Percentiles rank a stretch among this genome's conserved stretches.
Evolutionary conservation across 2,113 vertebrate genomes (phyloP).

Genomic region (Turdus rufiventris): DNA sequence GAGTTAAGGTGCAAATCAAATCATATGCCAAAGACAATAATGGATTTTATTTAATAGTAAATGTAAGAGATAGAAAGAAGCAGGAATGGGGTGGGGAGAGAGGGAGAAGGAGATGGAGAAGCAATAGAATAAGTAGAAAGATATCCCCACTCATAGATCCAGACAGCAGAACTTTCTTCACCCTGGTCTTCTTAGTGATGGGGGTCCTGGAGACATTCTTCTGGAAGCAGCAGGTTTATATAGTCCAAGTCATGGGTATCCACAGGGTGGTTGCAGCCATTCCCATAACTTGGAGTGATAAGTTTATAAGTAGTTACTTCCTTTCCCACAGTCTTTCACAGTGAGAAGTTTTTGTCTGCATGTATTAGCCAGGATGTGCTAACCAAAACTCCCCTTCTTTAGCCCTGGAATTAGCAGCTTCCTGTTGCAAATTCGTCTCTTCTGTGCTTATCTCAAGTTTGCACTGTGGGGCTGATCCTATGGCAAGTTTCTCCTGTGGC

Average conservation of each 20-base stretch:
- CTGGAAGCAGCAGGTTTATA: background rate
- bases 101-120: background rate
- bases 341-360: background rate
- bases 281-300: background rate
- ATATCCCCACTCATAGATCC: background rate
- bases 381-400: background rate
- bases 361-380: background rate
- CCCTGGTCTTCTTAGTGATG: background rate
- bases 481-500: background rate
- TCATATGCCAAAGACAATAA: background rate
- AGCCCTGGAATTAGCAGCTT: background rate
- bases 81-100: no score
- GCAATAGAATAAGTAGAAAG: background rate
- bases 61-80: background rate
- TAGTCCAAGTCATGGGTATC: background rate
- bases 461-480: background rate
- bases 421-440: background rate
- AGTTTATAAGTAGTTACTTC: rapidly evolving
- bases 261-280: background rate
- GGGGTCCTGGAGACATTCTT: background rate
- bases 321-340: background rate
- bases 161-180: background rate
- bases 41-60: background rate
- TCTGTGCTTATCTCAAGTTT: background rate
- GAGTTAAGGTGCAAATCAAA: background rate